Evolutionary conservation across 2,888 invertebrate species (phyloP).

Genomic region (Trisateles emortualis): DNA sequence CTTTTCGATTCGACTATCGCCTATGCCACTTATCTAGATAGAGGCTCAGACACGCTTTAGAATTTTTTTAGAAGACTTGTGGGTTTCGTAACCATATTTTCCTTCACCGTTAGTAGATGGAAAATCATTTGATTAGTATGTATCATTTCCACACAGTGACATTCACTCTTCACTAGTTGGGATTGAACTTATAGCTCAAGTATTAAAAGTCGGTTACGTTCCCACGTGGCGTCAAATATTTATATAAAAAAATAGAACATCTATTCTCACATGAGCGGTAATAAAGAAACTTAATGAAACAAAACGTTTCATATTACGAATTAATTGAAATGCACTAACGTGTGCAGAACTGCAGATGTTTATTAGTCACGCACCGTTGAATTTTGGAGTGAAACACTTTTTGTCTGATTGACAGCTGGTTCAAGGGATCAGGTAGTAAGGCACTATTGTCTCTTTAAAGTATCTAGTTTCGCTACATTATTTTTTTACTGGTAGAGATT

Average conservation of each 20-base stretch:
- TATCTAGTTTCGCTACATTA: background rate
- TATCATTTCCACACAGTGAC: no score
- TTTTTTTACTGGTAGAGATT: background rate
- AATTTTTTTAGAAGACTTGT: no score
- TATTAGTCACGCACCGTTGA: conserved; percentile 8
- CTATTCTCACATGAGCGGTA: background rate
- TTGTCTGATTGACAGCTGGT: conserved; percentile 37
- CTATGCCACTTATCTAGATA: no score
- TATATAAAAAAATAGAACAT: background rate
- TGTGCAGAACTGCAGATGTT: conserved; percentile 9
- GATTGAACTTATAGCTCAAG: no score
- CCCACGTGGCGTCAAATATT: no score
- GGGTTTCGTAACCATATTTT: no score
- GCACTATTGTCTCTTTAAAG: background rate
- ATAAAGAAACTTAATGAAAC: background rate
- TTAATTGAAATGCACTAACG: conserved; percentile 2
- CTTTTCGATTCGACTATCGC: no score
- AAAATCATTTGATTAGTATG: no score
- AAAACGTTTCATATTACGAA: background rate
- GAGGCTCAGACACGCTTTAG: no score
- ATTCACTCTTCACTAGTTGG: no score
- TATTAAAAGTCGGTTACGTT: no score
- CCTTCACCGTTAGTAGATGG: no score
- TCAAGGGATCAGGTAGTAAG: conserved; percentile 9
- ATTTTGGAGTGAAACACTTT: conserved; percentile 3